Evolutionary conservation across 2,888 invertebrate genomes (phyloP), one percentile per base, ranked within the genome.

Genomic region (Pinctada fucata): DNA sequence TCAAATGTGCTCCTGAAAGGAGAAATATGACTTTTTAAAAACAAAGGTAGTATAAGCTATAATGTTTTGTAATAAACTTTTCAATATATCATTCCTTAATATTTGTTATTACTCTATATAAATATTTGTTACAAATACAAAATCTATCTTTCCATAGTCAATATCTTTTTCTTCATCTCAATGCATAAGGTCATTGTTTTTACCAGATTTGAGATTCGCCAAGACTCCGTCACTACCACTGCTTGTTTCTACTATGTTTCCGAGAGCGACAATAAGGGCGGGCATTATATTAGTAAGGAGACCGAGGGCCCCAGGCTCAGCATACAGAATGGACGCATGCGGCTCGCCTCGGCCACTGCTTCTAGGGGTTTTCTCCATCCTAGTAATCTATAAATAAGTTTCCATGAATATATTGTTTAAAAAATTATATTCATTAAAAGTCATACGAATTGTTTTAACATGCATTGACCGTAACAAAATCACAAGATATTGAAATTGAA

Each of bases 221-320:
- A 31, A 31, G 31, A 31, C 31, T 31, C 31, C 31, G 31, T 31
- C 31, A 31, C 31, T 31, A 31, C 31, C 31, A 31, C 31, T 31
- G 31, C 31, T 31, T 31, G 31, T 31, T 31, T 31, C 31, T 31
- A 84, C 71, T 66, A 85, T 84, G 79, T 88, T 88, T 65, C 83
- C 85, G 13, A 86, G 80, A 3, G 88, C 88, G 3, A 86, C 86
- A n/a, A 85, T 70, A 70, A 86, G 74, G 4, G 86, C 88, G 10
- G 88, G 81, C 78, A 87, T 82, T 68, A 88, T 87, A 78, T 88
- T 88, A 16, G 85, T 83, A 13, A 85, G 80, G n/a, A 88, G 78
- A 2, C 88, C 88, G 50, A 88, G 79, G 5, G 85, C 84, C 8
- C 85, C 88, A 4, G 88, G 88, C 73, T 88, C 88, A 4, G 86